Base-by-base conservation (phyloP, 2,888 invertebrate genomes). In the Nymphalis polychloros region DNA sequence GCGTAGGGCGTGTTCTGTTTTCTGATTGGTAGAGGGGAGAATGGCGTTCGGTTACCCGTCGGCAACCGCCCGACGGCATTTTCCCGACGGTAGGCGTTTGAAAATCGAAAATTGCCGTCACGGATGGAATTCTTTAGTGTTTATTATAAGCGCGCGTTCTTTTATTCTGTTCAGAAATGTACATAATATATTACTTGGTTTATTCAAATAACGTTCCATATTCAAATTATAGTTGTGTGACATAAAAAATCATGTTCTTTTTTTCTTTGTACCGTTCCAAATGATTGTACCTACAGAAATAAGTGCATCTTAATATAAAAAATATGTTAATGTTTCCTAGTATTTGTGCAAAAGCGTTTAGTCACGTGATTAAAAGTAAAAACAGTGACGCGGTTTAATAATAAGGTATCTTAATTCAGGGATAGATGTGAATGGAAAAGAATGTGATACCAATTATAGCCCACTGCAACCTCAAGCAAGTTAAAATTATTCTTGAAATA, bases 11-110 rank as follows among this genome's bases (percentile, higher is more conserved):
- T 87, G 86, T 86, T 87, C 84, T 80, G 72, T 67, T 71, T 75
- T 79, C 83, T 84, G 89, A 91, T 92, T 92, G 92, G 86, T 78
- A 86, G 89, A 86, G 87, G 89, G 88, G 84, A 83, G 85, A 84
- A 82, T 85, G 83, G 82, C 82, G 80, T 78, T 75, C 75, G 79
- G 79, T 76, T 81, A 73, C 77, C 85, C 84, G 84, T 73, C 85
- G 85, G 85, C 82, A 81, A 76, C 78, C 77, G 79, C 78, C 92
- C 91, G 92, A 79, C 91, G 92, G 91, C 90, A 84, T 86, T 91
- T 91, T 90, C 87, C 92, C 92, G 92, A 84, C 92, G 92, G 85
- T 75, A 73, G 80, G 81, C 79, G 81, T 86, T 87, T 79, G 78
- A 85, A 87, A 86, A 82, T 85, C 80, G 82, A 88, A 89, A 83